phyloP scores from a whole-genome alignment of 2,888 invertebrate species.

The Formica aserva region DNA sequence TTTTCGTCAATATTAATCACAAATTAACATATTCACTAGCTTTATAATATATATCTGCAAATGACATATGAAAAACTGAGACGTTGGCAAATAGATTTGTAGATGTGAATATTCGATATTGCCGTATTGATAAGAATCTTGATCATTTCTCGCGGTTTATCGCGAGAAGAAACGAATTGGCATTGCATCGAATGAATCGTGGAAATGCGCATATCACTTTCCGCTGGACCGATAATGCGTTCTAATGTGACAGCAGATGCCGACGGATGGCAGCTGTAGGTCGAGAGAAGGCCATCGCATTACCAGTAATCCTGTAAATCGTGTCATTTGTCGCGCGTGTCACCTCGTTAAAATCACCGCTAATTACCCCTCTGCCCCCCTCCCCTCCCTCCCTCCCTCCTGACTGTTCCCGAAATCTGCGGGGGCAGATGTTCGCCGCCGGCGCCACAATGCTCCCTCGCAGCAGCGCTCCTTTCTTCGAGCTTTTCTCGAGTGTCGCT shows the following conservation, averaged over 20 bases:
- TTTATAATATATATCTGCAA: background rate
- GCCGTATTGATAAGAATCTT: background rate
- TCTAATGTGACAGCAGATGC: conserved; percentile 69
- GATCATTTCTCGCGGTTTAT: background rate
- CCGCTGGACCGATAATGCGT: conserved; percentile 28
- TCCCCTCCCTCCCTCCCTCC: conserved; percentile 18
- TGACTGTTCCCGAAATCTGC: conserved; percentile 11
- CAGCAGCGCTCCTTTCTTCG: conserved; percentile 14
- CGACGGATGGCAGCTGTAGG: conserved; percentile 69
- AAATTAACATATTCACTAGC: background rate
- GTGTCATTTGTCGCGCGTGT: conserved; percentile 57
- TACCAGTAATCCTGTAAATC: conserved; percentile 60
- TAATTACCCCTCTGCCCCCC: conserved; percentile 65
- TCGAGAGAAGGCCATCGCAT: conserved; percentile 46
- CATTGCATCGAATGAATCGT: background rate
- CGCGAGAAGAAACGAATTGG: background rate
- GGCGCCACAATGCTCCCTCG: conserved; percentile 29
- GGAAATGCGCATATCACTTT: conserved; percentile 31
- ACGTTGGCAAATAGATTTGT: background rate
- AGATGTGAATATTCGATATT: background rate
- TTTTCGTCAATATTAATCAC: background rate
- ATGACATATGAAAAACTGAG: background rate
- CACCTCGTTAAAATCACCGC: conserved; percentile 67
- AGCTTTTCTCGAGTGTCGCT: conserved; percentile 42
- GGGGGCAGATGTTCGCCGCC: conserved; percentile 55